Evolutionary conservation across 2,797 vertebrate species (phyloP).

Genomic region (Oreochromis mossambicus): DNA sequence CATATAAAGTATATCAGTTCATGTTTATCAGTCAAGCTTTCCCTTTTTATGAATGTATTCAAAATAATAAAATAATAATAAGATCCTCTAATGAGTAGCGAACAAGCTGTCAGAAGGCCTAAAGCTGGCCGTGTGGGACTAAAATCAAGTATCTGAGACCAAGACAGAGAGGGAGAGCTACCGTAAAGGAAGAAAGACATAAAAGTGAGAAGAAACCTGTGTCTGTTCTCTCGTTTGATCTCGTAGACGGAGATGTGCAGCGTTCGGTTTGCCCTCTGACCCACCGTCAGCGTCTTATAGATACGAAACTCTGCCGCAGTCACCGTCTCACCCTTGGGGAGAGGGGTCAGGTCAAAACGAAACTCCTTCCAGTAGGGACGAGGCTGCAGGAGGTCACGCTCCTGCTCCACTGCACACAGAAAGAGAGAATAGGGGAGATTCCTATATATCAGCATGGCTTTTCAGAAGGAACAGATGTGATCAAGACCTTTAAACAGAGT

Average conservation of each 20-base stretch:
- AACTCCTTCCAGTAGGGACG: conserved; percentile 97
- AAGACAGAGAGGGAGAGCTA: not conserved
- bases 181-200: not conserved
- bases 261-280: conserved; percentile 78
- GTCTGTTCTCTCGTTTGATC: conserved; percentile 80
- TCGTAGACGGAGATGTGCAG: conserved; percentile 90
- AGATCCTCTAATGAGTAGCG: too few relatives aligned
- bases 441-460: not conserved
- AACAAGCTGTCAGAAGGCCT: not conserved
- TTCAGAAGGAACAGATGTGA: not conserved
- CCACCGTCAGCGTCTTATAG: conserved; percentile 83
- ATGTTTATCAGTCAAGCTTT: fast-evolving
- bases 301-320: conserved; percentile 91
- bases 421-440: not conserved
- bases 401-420: conserved; percentile 80
- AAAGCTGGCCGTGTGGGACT: not conserved
- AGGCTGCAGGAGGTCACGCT: conserved; percentile 82
- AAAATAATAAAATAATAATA: not conserved
- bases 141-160: not conserved
- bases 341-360: conserved; percentile 88
- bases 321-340: conserved; percentile 86
- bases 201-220: conserved; percentile 67
- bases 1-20: not conserved
- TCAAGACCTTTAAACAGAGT: fast-evolving
- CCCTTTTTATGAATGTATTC: not conserved